These are phyloP conservation scores for Pseudomyrmex pallidus DNA, from an alignment of 1,140 invertebrate species.

Conservation along the genomic window DNA sequence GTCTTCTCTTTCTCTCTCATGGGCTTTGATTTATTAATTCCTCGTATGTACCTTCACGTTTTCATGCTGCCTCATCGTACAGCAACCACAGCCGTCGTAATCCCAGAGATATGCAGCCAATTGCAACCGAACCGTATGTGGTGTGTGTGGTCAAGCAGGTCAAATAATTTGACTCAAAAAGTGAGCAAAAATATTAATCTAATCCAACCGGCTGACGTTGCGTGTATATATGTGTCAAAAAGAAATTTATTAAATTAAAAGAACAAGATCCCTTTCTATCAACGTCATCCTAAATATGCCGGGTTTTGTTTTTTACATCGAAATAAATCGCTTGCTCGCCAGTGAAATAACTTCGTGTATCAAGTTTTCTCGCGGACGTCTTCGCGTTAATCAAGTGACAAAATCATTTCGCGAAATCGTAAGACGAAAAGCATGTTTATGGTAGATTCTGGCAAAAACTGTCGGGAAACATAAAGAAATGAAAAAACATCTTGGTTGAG, in stretches of 20 bases:
- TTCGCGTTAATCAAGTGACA: not conserved
- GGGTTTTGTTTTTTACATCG: constrained; percentile 14
- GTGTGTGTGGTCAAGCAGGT: not conserved
- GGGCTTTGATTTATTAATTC: constrained; percentile 71
- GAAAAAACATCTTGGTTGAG: not conserved
- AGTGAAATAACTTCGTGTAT: constrained; percentile 8
- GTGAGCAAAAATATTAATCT: constrained; percentile 36
- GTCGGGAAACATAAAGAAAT: constrained; percentile 5
- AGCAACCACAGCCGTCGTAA: constrained; percentile 7
- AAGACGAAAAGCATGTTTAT: constrained; percentile 29
- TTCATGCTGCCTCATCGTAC: constrained; percentile 15
- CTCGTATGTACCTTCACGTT: constrained; percentile 50
- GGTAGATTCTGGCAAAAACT: constrained; percentile 19
- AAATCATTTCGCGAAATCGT: constrained; percentile 4
- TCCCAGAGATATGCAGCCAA: constrained; percentile 14
- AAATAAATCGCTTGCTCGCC: constrained; percentile 9
- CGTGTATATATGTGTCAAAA: not conserved
- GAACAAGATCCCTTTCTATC: not conserved
- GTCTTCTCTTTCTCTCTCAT: constrained; percentile 1
- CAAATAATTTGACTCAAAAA: constrained; percentile 43
- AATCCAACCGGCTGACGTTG: not conserved
- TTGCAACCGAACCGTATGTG: constrained; percentile 31
- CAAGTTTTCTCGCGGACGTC: constrained; percentile 21
- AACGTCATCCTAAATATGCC: not conserved
- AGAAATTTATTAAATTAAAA: constrained; percentile 29